These are phyloP conservation scores for Adelphocoris suturalis DNA, from an alignment of 2,888 invertebrate genomes.

Conservation along the genomic window DNA sequence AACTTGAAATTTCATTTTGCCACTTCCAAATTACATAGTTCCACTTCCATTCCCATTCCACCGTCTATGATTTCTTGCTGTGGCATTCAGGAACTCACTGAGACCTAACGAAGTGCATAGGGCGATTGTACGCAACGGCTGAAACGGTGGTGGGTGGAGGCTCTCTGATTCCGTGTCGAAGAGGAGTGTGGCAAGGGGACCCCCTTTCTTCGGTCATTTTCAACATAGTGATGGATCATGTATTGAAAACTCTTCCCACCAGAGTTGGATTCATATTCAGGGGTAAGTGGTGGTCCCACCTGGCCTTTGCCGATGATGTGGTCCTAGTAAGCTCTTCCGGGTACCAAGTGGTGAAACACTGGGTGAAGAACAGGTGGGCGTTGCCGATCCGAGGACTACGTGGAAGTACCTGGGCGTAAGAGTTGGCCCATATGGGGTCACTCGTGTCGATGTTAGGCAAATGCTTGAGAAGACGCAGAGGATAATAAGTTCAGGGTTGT, in stretches of 20 bases:
- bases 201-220: constrained; percentile 78
- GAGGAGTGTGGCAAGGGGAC: constrained; percentile 79
- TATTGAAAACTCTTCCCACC: constrained; percentile 67
- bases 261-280: constrained; percentile 57
- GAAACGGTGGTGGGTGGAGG: constrained; percentile 74
- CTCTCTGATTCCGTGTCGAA: constrained; percentile 67
- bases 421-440: not conserved
- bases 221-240: constrained; percentile 76
- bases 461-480: not conserved
- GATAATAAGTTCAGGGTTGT: constrained; percentile 77
- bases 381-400: not conserved
- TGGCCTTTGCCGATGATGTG: constrained; percentile 54
- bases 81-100: too few relatives aligned
- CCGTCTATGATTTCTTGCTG: too few relatives aligned
- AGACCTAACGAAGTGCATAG: too few relatives aligned
- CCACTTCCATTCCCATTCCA: too few relatives aligned
- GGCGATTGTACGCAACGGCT: constrained; percentile 77
- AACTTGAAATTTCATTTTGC: too few relatives aligned
- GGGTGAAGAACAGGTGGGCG: not conserved
- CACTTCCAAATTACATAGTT: too few relatives aligned
- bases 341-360: not conserved
- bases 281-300: constrained; percentile 72
- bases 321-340: constrained; percentile 32
- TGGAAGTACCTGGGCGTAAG: constrained; percentile 23
- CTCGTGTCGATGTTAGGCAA: not conserved